phyloP scores from a whole-genome alignment of 2,888 invertebrate species.

The Cantharis flavilabris region DNA sequence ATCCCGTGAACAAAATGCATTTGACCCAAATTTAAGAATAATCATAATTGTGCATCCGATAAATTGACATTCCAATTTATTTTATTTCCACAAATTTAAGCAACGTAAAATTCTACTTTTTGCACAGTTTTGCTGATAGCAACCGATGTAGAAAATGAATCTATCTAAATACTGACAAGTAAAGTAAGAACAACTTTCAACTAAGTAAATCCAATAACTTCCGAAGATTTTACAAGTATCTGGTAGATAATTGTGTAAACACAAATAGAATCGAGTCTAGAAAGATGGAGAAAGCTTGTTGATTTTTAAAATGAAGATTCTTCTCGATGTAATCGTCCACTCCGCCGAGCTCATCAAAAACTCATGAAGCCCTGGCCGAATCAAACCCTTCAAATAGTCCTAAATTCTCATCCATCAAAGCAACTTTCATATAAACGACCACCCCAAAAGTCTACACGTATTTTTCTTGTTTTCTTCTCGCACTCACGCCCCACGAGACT shows the following conservation, averaged over 20 bases:
- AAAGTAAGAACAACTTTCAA: constrained; percentile 10
- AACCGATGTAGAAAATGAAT: neutral
- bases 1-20: constrained; percentile 6
- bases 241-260: constrained; percentile 16
- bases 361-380: constrained; percentile 17
- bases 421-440: constrained; percentile 15
- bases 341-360: constrained; percentile 22
- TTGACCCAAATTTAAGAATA: neutral
- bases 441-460: constrained; percentile 19
- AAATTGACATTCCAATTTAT: neutral
- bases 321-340: constrained; percentile 8
- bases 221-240: constrained; percentile 15
- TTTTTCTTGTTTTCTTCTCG: constrained; percentile 25
- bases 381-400: constrained; percentile 22
- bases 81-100: neutral
- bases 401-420: constrained; percentile 24
- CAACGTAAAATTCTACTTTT: neutral
- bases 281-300: constrained; percentile 13
- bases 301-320: constrained; percentile 16
- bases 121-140: neutral
- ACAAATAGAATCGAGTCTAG: constrained; percentile 15
- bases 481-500: constrained; percentile 19
- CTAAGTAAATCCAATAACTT: constrained; percentile 14
- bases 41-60: neutral
- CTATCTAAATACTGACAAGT: neutral